phyloP scores from a whole-genome alignment of 2,888 invertebrate species.

The Oxytorus armatus region DNA sequence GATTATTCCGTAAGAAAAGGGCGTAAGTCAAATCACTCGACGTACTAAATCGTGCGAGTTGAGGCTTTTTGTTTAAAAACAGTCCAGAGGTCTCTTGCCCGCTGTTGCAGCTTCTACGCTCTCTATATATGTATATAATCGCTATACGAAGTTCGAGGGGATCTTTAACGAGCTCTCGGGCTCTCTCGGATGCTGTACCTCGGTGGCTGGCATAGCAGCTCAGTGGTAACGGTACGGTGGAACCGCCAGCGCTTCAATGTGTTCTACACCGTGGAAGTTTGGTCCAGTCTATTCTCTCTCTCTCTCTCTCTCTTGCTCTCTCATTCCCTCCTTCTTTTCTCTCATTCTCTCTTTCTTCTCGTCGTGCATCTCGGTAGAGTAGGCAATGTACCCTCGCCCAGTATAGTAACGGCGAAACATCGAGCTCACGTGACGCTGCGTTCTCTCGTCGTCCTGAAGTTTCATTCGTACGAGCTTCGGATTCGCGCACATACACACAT shows the following conservation, averaged over 20 bases:
- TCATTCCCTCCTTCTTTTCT: constrained; percentile 15
- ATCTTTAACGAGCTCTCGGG: constrained; percentile 68
- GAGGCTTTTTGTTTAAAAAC: neutral
- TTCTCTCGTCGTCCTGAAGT: constrained; percentile 10
- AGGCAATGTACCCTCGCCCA: constrained; percentile 1
- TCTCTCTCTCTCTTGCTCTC: constrained; percentile 22
- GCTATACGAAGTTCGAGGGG: constrained; percentile 63
- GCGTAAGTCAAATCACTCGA: neutral
- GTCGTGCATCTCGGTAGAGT: neutral
- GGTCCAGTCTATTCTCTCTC: constrained; percentile 48
- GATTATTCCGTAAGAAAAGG: neutral
- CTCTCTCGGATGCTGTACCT: constrained; percentile 61
- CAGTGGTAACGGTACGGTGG: constrained; percentile 58
- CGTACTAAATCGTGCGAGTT: neutral
- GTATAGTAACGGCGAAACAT: constrained; percentile 25
- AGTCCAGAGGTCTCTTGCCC: constrained; percentile 6
- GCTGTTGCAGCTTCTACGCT: constrained; percentile 35
- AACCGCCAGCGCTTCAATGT: constrained; percentile 36
- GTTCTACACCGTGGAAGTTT: constrained; percentile 51
- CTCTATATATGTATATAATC: too few relatives aligned
- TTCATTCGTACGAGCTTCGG: constrained; percentile 6
- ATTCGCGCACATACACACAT: too few relatives aligned
- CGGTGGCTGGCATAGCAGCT: constrained; percentile 40
- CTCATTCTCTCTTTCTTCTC: neutral
- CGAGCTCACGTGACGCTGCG: constrained; percentile 11